These are phyloP conservation scores for Alviniconcha strummeri DNA, from an alignment of 2,888 invertebrate species.

Conservation along the genomic window DNA sequence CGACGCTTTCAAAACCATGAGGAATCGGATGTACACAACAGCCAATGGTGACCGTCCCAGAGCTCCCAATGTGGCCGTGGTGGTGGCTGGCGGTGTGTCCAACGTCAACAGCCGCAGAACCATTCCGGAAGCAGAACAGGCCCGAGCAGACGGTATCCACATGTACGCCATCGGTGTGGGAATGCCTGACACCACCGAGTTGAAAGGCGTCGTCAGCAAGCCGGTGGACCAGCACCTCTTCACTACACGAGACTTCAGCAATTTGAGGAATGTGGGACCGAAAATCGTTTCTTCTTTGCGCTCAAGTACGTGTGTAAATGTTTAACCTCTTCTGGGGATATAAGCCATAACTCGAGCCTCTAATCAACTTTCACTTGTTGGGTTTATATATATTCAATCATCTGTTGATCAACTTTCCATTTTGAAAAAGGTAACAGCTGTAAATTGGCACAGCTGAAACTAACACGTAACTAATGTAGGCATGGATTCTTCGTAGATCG, in stretches of 20 bases:
- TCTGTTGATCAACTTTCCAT: too few relatives aligned
- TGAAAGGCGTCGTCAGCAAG: constrained; percentile 49
- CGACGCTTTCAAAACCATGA: constrained; percentile 51
- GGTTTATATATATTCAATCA: too few relatives aligned
- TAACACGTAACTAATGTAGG: too few relatives aligned
- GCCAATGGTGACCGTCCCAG: constrained; percentile 54
- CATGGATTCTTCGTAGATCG: too few relatives aligned
- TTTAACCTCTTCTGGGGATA: too few relatives aligned
- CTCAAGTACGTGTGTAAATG: constrained; percentile 26
- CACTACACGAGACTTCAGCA: constrained; percentile 45
- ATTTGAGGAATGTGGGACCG: constrained; percentile 46
- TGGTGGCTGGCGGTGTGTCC: constrained; percentile 63
- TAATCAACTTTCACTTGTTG: too few relatives aligned
- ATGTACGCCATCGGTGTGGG: constrained; percentile 55
- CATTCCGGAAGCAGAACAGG: constrained; percentile 51
- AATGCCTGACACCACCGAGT: constrained; percentile 47
- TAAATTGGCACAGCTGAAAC: too few relatives aligned
- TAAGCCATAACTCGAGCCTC: too few relatives aligned
- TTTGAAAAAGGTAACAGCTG: too few relatives aligned
- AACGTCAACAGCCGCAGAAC: constrained; percentile 56
- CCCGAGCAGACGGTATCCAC: constrained; percentile 44
- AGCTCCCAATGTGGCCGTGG: constrained; percentile 52
- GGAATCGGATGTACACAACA: constrained; percentile 50
- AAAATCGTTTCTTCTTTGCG: constrained; percentile 49
- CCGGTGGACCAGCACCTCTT: constrained; percentile 47